phyloP scores from a whole-genome alignment of 2,113 vertebrate species.

The Ranitomeya imitator region DNA sequence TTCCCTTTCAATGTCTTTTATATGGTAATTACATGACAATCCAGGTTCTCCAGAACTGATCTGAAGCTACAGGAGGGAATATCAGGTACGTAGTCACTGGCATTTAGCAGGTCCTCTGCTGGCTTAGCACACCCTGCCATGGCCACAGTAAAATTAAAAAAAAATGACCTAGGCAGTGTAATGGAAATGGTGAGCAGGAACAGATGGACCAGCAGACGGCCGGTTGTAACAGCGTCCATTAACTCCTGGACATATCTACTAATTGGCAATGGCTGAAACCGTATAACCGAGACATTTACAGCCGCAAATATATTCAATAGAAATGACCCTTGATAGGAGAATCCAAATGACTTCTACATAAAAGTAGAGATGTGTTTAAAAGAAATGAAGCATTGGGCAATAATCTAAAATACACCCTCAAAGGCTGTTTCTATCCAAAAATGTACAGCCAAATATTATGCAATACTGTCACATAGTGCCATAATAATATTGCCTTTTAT shows the following conservation, averaged over 20 bases:
- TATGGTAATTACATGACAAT: background rate
- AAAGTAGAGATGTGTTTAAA: no score
- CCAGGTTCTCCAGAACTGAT: background rate
- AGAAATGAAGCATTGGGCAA: no score
- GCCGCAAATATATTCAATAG: no score
- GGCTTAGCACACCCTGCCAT: background rate
- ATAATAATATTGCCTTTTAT: no score
- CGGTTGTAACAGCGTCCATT: background rate
- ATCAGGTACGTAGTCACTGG: background rate
- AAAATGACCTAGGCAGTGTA: background rate
- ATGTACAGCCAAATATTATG: no score
- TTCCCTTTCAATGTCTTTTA: background rate
- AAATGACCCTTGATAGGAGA: no score
- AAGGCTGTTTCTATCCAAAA: no score
- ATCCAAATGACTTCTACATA: no score
- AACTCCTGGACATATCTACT: background rate
- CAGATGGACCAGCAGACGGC: background rate
- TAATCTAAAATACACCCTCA: no score
- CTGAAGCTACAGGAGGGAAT: background rate
- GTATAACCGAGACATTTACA: no score
- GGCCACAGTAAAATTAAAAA: background rate
- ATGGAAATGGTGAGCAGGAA: background rate
- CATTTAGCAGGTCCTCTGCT: background rate
- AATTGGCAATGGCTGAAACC: background rate
- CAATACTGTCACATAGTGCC: no score